These are phyloP conservation scores for Daboia siamensis DNA, from an alignment of 2,113 vertebrate species.

Conservation along the genomic window DNA sequence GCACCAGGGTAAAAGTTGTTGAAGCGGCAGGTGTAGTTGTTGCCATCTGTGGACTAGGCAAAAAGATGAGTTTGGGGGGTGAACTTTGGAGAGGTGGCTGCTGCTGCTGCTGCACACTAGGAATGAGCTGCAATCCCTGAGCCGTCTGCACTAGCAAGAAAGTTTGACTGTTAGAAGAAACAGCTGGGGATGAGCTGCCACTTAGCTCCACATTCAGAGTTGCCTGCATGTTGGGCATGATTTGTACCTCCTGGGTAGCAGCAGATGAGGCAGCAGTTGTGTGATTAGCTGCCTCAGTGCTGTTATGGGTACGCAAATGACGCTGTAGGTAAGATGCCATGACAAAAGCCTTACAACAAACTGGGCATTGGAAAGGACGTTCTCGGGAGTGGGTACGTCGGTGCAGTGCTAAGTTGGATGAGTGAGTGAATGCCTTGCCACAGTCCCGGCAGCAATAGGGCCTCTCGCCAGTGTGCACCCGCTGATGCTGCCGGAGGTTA, in stretches of 20 bases:
- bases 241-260: slow-evolving; percentile 59
- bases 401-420: slow-evolving; percentile 87
- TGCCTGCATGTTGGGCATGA: slow-evolving; percentile 56
- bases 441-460: slow-evolving; percentile 80
- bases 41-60: slow-evolving; percentile 54
- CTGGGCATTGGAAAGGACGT: slow-evolving; percentile 80
- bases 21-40: slow-evolving; percentile 68
- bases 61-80: slow-evolving; percentile 53
- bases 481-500: slow-evolving; percentile 89
- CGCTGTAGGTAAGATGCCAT: slow-evolving; percentile 91
- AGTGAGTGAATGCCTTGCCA: slow-evolving; percentile 85
- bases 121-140: slow-evolving; percentile 85
- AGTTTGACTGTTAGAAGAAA: slow-evolving; percentile 69
- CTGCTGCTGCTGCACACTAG: slow-evolving; percentile 76
- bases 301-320: slow-evolving; percentile 74
- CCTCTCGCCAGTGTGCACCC: slow-evolving; percentile 86
- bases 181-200: background rate
- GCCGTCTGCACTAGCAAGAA: slow-evolving; percentile 80
- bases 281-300: background rate
- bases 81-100: slow-evolving; percentile 45
- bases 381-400: slow-evolving; percentile 83
- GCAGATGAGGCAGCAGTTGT: background rate
- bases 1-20: slow-evolving; percentile 54
- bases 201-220: slow-evolving; percentile 56
- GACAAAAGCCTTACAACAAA: slow-evolving; percentile 86